Evolutionary conservation across 2,113 vertebrate species (phyloP).

Genomic region (Lethenteron reissneri): DNA sequence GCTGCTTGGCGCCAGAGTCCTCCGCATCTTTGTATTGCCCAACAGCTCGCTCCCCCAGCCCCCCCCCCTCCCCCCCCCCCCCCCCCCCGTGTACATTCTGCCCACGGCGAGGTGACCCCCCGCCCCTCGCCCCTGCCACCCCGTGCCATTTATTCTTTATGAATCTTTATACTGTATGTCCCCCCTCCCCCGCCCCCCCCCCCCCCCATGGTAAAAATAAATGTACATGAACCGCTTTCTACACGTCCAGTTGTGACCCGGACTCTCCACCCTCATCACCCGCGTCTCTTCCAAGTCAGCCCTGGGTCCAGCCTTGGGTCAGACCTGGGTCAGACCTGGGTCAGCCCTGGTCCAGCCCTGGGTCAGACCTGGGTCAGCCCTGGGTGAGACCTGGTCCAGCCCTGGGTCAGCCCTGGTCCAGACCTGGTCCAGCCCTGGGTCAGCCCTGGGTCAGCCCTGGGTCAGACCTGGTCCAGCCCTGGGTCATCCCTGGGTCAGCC

Average conservation of each 20-base stretch:
- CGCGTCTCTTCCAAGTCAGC: neutral
- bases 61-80: conserved; percentile 65
- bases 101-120: conserved; percentile 17
- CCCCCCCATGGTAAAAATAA: conserved; percentile 99
- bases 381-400: conserved; percentile 6
- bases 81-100: conserved; percentile 24
- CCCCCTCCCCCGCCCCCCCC: no score
- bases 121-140: conserved; percentile 16
- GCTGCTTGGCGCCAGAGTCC: no score
- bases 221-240: conserved; percentile 99
- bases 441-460: no score
- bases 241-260: conserved; percentile 69
- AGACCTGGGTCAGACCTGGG: conserved; percentile 14
- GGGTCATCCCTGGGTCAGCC: no score
- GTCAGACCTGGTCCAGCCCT: no score
- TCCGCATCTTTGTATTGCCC: conserved; percentile 81
- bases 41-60: conserved; percentile 67
- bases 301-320: conserved; percentile 9
- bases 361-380: conserved; percentile 14
- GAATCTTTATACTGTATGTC: conserved; percentile 99
- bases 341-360: conserved; percentile 13
- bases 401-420: neutral
- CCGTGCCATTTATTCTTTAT: conserved; percentile 99
- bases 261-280: conserved; percentile 31
- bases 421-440: no score